Conservation (phyloP, 1,140 invertebrate genomes). For the Lepidurus arcticus region DNA sequence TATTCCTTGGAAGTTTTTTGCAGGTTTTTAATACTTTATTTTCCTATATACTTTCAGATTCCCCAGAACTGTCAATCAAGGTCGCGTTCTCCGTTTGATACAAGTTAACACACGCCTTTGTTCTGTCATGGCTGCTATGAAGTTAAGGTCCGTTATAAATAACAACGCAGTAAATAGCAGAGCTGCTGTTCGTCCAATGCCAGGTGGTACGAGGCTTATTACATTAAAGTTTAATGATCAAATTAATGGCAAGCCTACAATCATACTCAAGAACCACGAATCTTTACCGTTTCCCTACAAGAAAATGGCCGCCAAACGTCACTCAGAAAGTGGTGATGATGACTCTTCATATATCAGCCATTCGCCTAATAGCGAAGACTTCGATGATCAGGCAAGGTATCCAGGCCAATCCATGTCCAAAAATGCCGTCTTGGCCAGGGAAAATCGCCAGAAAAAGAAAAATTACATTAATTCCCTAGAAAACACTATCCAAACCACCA, state of each 20-base stretch:
- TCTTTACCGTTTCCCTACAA: background rate
- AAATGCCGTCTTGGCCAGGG: constrained; percentile 26
- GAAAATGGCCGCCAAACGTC: background rate
- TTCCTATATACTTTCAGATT: no score
- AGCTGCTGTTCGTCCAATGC: background rate
- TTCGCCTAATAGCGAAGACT: background rate
- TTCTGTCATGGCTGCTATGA: background rate
- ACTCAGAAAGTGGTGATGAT: constrained; percentile 8
- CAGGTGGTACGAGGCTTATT: background rate
- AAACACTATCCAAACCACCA: constrained; percentile 9
- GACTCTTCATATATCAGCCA: background rate
- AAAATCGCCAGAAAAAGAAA: constrained; percentile 32
- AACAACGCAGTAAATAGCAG: background rate
- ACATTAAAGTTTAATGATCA: constrained; percentile 11
- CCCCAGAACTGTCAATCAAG: no score
- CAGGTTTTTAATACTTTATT: no score
- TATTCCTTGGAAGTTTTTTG: no score
- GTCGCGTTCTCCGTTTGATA: background rate
- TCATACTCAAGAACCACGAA: background rate
- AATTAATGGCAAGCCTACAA: constrained; percentile 4
- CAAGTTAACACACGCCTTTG: background rate
- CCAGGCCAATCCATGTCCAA: constrained; percentile 23
- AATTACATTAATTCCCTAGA: constrained; percentile 28
- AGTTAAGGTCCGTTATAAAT: background rate
- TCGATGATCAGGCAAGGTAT: background rate